These are phyloP conservation scores for Crossocerus cetratus DNA, from an alignment of 2,888 invertebrate species.

Conservation along the genomic window DNA sequence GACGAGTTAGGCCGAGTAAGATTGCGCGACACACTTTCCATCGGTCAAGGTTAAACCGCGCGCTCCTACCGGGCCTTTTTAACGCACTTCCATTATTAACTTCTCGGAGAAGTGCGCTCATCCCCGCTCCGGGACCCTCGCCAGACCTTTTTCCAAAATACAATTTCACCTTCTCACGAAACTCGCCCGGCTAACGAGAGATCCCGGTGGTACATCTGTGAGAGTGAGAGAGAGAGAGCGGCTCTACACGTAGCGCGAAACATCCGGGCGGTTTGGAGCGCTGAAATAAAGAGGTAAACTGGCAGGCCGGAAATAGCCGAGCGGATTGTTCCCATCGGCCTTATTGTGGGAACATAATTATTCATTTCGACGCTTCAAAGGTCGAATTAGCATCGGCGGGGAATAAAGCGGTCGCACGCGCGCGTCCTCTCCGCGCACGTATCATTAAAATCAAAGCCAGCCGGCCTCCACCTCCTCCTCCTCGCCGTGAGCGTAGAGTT, in stretches of 20 bases:
- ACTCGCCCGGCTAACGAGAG: not conserved
- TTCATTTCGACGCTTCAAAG: constrained; percentile 50
- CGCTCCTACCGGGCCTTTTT: constrained; percentile 10
- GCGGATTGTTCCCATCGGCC: constrained; percentile 52
- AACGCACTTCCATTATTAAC: constrained; percentile 16
- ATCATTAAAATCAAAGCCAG: constrained; percentile 31
- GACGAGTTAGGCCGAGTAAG: constrained; percentile 17
- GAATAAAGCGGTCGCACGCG: constrained; percentile 32
- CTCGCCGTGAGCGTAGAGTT: too few relatives aligned
- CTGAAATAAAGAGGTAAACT: constrained; percentile 54
- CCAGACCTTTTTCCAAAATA: not conserved
- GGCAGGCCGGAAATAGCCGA: constrained; percentile 51
- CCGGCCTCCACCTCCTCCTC: too few relatives aligned
- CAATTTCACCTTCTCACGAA: constrained; percentile 1
- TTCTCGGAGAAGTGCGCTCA: too few relatives aligned
- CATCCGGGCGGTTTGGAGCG: constrained; percentile 42
- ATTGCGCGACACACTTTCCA: constrained; percentile 28
- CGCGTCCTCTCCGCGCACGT: constrained; percentile 11
- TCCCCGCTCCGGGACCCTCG: not conserved
- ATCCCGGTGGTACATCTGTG: not conserved
- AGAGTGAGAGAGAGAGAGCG: constrained; percentile 27
- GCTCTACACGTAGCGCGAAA: constrained; percentile 36
- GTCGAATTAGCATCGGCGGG: constrained; percentile 27
- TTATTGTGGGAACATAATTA: constrained; percentile 51
- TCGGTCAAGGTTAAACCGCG: constrained; percentile 22